Base-by-base conservation (phyloP, 2,888 invertebrate species). In the Philopedon plagiatum region DNA sequence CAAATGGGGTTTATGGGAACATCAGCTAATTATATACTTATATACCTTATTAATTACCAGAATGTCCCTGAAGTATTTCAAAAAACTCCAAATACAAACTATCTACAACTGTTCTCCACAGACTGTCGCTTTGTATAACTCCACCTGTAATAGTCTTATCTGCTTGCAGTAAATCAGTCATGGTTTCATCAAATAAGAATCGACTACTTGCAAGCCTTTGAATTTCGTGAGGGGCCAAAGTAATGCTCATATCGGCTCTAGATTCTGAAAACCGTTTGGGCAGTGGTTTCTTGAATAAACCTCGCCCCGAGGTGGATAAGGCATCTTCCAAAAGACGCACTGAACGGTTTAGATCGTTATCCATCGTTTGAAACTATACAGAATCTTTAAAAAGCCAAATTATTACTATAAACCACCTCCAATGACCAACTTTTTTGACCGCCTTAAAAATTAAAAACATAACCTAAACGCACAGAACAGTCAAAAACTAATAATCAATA, bases 11-110 rank as follows among this genome's bases (percentile, higher is more conserved):
- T 46, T 46, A 7, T 58, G 23, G 13, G 29, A 23, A 21, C 19
- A n/a, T 15, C 39, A 44, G 5, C 9, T 9, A 46, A 46, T 13
- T 19, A 21, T 46, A 15, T 18, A 23, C 23, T 21, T 21, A 19
- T 11, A 23, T n/a, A 29, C 7, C 2, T 15, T 1, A 23, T 7
- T 44, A 44, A 32, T 58, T 72, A 75, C 79, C 82, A 15, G 82
- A 77, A 76, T 82, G 79, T 13, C 81, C 78, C 71, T 86, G 85
- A 5, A 85, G 66, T 37, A 84, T 78, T 75, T 85, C 84, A 73
- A 84, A 85, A 77, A 85, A 86, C 62, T 85, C 85, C n/a, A 80
- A 76, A 69, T 83, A 84, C 44, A 86, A 79, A 75, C 80, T 81
- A 74, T 84, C 82, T 3, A 82, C 71, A n/a, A 84, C 80, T 34